Base-by-base conservation (phyloP, 2,888 invertebrate genomes). In the Drosophila vallismaia region DNA sequence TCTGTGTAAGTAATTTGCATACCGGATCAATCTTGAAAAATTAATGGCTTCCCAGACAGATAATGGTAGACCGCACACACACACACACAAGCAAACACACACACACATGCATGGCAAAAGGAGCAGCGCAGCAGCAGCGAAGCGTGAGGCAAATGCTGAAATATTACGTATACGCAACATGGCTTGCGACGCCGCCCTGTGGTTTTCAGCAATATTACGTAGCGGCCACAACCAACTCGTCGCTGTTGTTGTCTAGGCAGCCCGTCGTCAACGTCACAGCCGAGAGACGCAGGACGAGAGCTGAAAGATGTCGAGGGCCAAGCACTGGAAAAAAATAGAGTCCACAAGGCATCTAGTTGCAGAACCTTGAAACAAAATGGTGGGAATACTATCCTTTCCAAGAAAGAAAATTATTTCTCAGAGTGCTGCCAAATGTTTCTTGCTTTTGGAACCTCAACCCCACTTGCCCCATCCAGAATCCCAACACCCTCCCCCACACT, bases 1-100 rank as follows among this genome's bases (percentile, higher is more conserved):
- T 79, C 79, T 79, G 76, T 83, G 83, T 79, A 88, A 86, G 88
- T 88, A 88, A 89, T 89, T 89, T 89, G 89, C 89, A 89, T 89
- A 89, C 89, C 89, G 89, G 89, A 89, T 89, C 89, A 89, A 89
- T 89, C 89, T 89, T 89, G 83, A 89, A 89, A 85, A 89, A 89
- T 89, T 89, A 89, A 89, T 89, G 89, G 89, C 85, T 89, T 89
- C 87, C 89, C 88, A 88, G 88, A 82, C 86, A 89, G 89, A 89
- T 89, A 89, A 89, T 82, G 84, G 86, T 80, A 83, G 67, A 76
- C 77, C 80, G 69, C 70, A 60, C 55, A 70, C 62, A 68, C 54
- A 49, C 49, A 40, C 68, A 66, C 49, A 46, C 19, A 1, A 1
- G 19, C n/a, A n/a, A n/a, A 68, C 64, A 79, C 60, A 51, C 48